Conservation (phyloP, 2,797 vertebrate genomes). For the Anguilla marmorata region DNA sequence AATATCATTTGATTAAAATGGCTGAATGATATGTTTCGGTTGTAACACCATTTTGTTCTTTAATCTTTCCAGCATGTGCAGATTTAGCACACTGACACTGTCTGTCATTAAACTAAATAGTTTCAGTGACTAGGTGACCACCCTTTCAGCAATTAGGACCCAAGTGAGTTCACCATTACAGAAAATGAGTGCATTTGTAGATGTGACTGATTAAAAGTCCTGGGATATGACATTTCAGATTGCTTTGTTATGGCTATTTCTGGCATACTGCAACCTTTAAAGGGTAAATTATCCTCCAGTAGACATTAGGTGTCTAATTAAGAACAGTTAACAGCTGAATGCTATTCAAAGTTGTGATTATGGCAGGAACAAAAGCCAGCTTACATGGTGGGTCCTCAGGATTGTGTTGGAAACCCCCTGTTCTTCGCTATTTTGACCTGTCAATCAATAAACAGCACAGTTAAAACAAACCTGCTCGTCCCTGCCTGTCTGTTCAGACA, state of each 20-base stretch:
- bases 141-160: neutral
- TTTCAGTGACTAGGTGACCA: neutral
- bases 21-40: neutral
- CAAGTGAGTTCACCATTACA: neutral
- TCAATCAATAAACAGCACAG: constrained; percentile 67
- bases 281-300: neutral
- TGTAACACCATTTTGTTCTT: neutral
- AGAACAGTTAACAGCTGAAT: neutral
- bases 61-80: neutral
- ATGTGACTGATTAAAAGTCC: neutral
- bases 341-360: neutral
- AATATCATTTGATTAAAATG: neutral
- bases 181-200: neutral
- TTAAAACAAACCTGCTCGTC: constrained; percentile 38
- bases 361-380: neutral
- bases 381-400: neutral
- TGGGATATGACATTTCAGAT: neutral
- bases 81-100: neutral
- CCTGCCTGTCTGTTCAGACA: constrained; percentile 14
- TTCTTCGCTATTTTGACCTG: constrained; percentile 53
- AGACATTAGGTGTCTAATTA: neutral
- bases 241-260: no score
- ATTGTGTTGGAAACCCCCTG: neutral
- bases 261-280: neutral
- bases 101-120: neutral